These are phyloP conservation scores for Macaca fascicularis DNA, from an alignment of 2,113 vertebrate genomes.

Conservation along the genomic window T2T-MFA8v1.1 NC_088388.1:115090501-115091000, in stretches of 20 bases:
- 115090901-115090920: slow-evolving; percentile 32
- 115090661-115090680: neutral
- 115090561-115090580: neutral
- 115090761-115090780: neutral
- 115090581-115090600: neutral
- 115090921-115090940: slow-evolving; percentile 56
- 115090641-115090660: neutral
- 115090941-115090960: slow-evolving; percentile 50
- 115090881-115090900: slow-evolving; percentile 4
- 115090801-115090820: slow-evolving; percentile 33
- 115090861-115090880: slow-evolving; percentile 38
- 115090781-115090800: slow-evolving; percentile 4
- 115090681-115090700: neutral
- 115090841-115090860: neutral
- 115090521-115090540: no score
- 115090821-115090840: slow-evolving; percentile 10
- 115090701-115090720: neutral
- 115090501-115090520: neutral
- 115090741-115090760: slow-evolving; percentile 10
- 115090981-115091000: slow-evolving; percentile 53
- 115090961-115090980: slow-evolving; percentile 48
- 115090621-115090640: neutral
- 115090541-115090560: neutral
- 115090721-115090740: neutral
- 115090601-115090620: neutral